Base-by-base conservation (phyloP, 2,888 invertebrate species). In the Nomada lathburiana region DNA sequence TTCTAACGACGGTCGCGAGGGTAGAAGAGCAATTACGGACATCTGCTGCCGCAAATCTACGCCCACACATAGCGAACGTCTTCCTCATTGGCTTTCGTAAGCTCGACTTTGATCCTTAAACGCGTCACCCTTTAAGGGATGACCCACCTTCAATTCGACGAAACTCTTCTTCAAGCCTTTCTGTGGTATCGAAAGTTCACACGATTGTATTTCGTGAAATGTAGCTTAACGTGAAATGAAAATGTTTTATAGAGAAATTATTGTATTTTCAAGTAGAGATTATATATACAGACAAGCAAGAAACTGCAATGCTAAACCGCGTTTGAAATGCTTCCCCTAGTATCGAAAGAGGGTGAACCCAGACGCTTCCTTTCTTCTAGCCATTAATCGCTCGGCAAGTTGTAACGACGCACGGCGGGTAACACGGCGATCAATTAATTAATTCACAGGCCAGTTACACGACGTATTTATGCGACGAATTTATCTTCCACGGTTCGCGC, bases 71-170 rank as follows among this genome's bases (percentile, higher is more conserved):
- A 78, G 71, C 68, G 83, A 60, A 83, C 83, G 83, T 88, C 81
- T 88, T 81, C 76, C 77, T 60, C 62, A 78, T 80, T 81, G 80
- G 85, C 87, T 87, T 85, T 88, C 89, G 79, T 73, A 87, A 88
- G 82, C 82, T 80, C 82, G 85, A 87, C 87, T 88, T 88, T 88
- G 87, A 88, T 88, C 89, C 88, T 87, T 87, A 87, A 84, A 85
- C 85, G 87, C 84, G 80, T 3, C 18, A 5, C 16, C 18, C 23
- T 16, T 26, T n/a, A 26, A 3, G 20, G 26, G 18, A 7, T 16
- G 67, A 5, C 36, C 50, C 20, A 16, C 13, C 18, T 42, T 20
- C 16, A n/a, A 23, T 13, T 23, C 16, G 10, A 16, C 47, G 16
- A 13, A 16, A 11, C 16, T 16, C 47, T 47, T 47, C 47, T 16